Evolutionary conservation across 2,797 vertebrate genomes (phyloP).

Genomic region (Manis crassicaudata): DNA sequence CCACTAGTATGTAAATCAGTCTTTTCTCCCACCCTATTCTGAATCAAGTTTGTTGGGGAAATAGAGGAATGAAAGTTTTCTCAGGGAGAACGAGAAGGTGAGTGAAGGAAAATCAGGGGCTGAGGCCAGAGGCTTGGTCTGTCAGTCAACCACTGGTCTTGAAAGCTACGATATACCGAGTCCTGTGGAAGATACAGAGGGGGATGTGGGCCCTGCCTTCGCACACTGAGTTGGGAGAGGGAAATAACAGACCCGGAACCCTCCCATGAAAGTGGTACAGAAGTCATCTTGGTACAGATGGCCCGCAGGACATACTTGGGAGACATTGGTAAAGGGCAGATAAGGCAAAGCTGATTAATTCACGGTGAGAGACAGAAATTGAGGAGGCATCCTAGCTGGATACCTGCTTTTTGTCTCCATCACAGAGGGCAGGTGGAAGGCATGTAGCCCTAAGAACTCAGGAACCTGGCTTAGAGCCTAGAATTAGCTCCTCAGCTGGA

Average conservation of each 20-base stretch:
- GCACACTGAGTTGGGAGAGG: background rate
- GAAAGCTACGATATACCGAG: background rate
- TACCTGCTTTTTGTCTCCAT: background rate
- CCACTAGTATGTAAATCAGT: background rate
- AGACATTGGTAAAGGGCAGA: background rate
- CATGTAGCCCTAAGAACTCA: background rate
- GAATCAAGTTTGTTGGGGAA: background rate
- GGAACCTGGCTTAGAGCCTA: background rate
- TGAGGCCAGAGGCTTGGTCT: background rate
- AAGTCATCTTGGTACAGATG: background rate
- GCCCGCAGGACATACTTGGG: background rate
- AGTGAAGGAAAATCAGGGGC: background rate
- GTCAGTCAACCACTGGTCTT: background rate
- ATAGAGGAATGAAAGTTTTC: slow-evolving; percentile 14
- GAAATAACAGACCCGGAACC: background rate
- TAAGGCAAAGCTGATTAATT: background rate
- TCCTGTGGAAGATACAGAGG: background rate
- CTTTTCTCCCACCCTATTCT: background rate
- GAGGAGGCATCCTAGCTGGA: background rate
- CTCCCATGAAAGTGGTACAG: background rate
- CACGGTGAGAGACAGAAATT: background rate
- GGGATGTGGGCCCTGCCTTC: background rate
- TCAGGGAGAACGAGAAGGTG: background rate
- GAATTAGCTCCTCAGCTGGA: background rate
- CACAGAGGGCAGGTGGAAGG: background rate